phyloP scores from a whole-genome alignment of 2,113 vertebrate genomes.

The Nestor notabilis region DNA sequence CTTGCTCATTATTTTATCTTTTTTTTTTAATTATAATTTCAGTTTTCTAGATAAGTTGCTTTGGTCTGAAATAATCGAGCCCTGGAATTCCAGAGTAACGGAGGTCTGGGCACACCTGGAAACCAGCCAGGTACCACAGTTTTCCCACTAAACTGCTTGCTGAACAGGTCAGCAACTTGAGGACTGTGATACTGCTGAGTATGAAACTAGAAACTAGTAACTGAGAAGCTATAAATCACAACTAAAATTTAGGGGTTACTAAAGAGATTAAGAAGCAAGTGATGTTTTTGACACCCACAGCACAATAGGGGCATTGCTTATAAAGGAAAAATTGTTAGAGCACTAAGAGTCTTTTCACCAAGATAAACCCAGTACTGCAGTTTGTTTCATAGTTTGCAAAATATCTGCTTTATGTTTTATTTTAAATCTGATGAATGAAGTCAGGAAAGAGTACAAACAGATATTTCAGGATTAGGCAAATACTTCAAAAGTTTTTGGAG shows the following conservation, averaged over 20 bases:
- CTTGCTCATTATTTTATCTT: neutral
- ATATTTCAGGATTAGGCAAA: conserved; percentile 9
- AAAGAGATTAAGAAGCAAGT: conserved; percentile 31
- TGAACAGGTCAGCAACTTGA: conserved; percentile 47
- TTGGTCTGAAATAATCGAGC: conserved; percentile 70
- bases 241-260: conserved; percentile 5
- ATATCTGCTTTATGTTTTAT: conserved; percentile 20
- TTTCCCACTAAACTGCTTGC: conserved; percentile 9
- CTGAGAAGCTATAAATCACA: conserved; percentile 34
- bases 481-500: neutral
- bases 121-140: conserved; percentile 51
- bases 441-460: neutral
- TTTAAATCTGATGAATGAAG: neutral
- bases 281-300: neutral
- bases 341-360: neutral
- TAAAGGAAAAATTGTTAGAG: conserved; percentile 43
- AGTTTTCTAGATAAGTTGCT: conserved; percentile 74
- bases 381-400: conserved; percentile 18
- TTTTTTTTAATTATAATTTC: conserved; percentile 72
- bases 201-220: conserved; percentile 20
- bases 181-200: conserved; percentile 20
- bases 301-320: neutral
- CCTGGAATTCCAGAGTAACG: conserved; percentile 65
- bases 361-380: neutral
- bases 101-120: conserved; percentile 8